A percentile compares a stretch with the other conserved stretches of the same genome.
phyloP scores from a whole-genome alignment of 2,888 invertebrate species.

The Nephrotoma flavescens region DNA sequence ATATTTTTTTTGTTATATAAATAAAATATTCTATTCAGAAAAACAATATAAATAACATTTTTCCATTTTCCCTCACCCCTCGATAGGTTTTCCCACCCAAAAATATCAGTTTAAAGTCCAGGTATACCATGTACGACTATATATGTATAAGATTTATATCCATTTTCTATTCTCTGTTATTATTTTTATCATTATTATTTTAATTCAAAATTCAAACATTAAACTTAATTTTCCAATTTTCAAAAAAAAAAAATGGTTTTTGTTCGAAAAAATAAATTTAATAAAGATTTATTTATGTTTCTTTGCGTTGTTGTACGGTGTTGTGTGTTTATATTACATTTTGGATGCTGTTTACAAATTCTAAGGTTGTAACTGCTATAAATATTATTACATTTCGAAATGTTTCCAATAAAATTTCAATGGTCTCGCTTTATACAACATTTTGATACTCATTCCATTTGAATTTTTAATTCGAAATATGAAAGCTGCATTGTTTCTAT shows the following conservation, averaged over 20 bases:
- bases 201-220: slow-evolving; percentile 4
- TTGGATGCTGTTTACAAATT: slow-evolving; percentile 4
- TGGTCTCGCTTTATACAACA: neutral
- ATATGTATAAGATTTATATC: neutral
- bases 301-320: neutral
- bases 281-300: slow-evolving; percentile 3
- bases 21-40: neutral
- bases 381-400: slow-evolving; percentile 1
- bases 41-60: neutral
- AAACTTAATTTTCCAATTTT: slow-evolving; percentile 4
- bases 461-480: neutral
- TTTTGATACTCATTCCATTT: neutral
- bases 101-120: neutral
- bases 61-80: neutral
- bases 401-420: neutral
- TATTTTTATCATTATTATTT: neutral
- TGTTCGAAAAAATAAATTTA: slow-evolving; percentile 1
- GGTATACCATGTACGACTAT: neutral
- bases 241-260: neutral
- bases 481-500: neutral
- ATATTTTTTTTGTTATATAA: neutral
- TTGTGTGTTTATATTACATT: slow-evolving; percentile 1
- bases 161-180: neutral
- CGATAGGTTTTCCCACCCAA: neutral
- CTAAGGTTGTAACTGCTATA: slow-evolving; percentile 2